Evolutionary conservation across 2,113 vertebrate genomes (phyloP).

Genomic region (Anthoscopus minutus): DNA sequence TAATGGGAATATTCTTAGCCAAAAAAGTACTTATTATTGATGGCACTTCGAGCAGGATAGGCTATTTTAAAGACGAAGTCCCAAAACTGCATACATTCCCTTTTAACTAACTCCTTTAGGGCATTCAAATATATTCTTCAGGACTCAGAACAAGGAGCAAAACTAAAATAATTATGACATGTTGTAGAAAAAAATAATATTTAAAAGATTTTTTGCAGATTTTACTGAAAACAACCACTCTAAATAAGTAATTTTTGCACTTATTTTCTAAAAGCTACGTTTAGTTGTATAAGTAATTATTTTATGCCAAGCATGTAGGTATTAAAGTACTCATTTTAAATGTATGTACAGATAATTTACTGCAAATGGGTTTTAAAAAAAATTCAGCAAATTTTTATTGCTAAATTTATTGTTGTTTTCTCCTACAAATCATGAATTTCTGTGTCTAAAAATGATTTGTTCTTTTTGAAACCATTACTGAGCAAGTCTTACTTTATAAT

Average conservation of each 20-base stretch:
- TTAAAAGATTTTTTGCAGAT: background rate
- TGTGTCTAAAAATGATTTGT: background rate
- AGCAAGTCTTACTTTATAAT: background rate
- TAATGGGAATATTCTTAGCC: background rate
- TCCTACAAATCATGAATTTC: background rate
- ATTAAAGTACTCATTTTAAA: background rate
- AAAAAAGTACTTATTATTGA: background rate
- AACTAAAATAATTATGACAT: background rate
- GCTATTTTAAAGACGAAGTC: background rate
- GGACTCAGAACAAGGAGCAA: background rate
- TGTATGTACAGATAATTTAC: background rate
- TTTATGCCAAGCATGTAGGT: background rate
- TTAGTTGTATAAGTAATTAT: background rate
- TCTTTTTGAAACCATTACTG: background rate
- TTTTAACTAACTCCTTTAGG: background rate
- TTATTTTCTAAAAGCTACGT: background rate
- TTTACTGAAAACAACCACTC: background rate
- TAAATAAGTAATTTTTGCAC: background rate
- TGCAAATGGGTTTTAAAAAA: background rate
- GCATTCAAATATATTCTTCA: background rate
- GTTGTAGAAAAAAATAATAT: background rate
- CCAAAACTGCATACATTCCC: background rate
- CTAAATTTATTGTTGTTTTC: background rate
- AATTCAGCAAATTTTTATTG: background rate
- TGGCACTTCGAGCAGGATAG: background rate